phyloP scores from a whole-genome alignment of 2,113 vertebrate species.

The Pygathrix nemaeus region DNA sequence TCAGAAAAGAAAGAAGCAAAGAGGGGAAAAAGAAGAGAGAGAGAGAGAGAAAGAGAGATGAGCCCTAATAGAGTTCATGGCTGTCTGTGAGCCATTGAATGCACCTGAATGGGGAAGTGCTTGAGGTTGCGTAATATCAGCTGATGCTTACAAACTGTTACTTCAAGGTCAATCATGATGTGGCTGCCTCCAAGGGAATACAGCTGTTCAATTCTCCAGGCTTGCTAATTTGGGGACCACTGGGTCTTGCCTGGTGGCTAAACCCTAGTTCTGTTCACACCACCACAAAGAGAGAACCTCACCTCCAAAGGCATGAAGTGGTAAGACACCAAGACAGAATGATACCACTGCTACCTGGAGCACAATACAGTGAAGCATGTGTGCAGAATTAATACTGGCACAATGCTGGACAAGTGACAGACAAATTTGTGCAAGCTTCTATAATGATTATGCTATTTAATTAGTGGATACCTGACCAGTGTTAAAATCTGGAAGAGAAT shows the following conservation, averaged over 20 bases:
- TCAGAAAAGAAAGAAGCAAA: background rate
- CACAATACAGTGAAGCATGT: fast-evolving
- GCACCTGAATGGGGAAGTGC: background rate
- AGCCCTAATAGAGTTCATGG: fast-evolving
- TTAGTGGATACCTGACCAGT: background rate
- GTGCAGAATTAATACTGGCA: too few species aligned
- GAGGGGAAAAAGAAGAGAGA: background rate
- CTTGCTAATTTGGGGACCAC: background rate
- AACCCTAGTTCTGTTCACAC: background rate
- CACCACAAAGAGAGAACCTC: background rate
- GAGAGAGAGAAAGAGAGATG: fast-evolving
- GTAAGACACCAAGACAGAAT: background rate
- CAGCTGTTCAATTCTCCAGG: background rate
- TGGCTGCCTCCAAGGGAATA: background rate
- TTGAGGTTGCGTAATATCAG: background rate
- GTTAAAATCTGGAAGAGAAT: background rate
- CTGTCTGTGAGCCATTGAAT: background rate
- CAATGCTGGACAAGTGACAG: background rate
- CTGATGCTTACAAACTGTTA: background rate
- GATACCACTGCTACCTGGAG: background rate
- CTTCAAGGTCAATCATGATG: background rate
- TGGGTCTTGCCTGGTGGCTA: background rate
- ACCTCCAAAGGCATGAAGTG: background rate
- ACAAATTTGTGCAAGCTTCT: background rate
- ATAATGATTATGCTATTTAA: background rate